Conservation (phyloP, 2,113 vertebrate genomes). For the Anseranas semipalmata region DNA sequence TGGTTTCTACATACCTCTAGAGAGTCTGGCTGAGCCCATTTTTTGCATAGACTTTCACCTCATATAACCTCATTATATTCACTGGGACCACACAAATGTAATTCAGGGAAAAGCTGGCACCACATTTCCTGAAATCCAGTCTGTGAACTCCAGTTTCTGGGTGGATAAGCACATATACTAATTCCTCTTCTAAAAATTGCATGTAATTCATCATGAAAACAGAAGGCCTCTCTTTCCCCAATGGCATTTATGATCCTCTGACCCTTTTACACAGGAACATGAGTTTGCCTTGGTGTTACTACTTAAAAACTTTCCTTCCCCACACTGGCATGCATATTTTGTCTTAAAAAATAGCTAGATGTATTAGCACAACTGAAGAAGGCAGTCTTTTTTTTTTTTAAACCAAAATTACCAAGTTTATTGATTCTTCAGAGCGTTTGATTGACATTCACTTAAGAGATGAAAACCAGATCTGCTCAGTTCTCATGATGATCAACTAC, state of each 20-base stretch:
- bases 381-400: neutral
- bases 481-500: neutral
- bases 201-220: neutral
- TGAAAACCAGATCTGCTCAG: neutral
- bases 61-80: neutral
- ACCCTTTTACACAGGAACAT: neutral
- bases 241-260: neutral
- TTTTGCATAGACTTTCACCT: neutral
- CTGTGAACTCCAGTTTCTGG: neutral
- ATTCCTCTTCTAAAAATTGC: conserved; percentile 3
- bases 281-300: neutral
- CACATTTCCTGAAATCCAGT: neutral
- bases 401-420: neutral
- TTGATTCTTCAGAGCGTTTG: neutral
- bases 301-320: neutral
- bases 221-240: neutral
- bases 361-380: neutral
- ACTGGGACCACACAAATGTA: neutral
- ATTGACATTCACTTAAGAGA: neutral
- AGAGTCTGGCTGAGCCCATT: neutral
- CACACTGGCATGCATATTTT: neutral
- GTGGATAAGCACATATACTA: neutral
- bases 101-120: neutral
- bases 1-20: neutral
- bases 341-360: neutral